These are phyloP conservation scores for Sphaerophoria taeniata DNA, from an alignment of 2,888 invertebrate species.

Conservation along the genomic window DNA sequence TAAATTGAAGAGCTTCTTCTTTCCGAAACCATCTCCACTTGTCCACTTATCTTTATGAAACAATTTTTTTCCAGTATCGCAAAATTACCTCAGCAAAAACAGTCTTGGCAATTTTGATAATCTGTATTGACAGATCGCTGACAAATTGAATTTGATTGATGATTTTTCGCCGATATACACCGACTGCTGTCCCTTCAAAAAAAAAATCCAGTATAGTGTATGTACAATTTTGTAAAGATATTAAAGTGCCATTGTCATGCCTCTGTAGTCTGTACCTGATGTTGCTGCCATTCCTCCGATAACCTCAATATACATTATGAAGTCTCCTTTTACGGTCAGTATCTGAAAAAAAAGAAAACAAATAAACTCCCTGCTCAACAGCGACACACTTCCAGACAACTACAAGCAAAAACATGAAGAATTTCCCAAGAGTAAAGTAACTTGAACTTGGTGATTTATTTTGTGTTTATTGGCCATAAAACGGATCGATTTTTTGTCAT, in stretches of 20 bases:
- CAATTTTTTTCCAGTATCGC: too few species aligned
- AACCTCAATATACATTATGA: conserved; percentile 7
- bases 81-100: conserved; percentile 9
- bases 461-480: conserved; percentile 55
- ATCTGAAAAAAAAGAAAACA: neutral
- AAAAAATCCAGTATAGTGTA: neutral
- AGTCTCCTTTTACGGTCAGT: conserved; percentile 27
- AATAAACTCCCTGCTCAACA: neutral
- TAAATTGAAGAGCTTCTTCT: too few species aligned
- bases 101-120: conserved; percentile 56
- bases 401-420: conserved; percentile 2
- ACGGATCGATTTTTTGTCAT: conserved; percentile 59
- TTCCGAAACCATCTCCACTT: too few species aligned
- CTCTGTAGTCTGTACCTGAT: conserved; percentile 1
- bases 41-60: too few species aligned
- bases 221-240: conserved; percentile 41
- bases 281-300: neutral
- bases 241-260: conserved; percentile 17
- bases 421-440: neutral
- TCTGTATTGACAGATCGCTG: conserved; percentile 57
- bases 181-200: conserved; percentile 1
- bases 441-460: conserved; percentile 39
- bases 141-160: conserved; percentile 66
- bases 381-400: neutral
- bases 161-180: conserved; percentile 35